phyloP scores from a whole-genome alignment of 2,113 vertebrate genomes.

The Bombycilla garrulus region DNA sequence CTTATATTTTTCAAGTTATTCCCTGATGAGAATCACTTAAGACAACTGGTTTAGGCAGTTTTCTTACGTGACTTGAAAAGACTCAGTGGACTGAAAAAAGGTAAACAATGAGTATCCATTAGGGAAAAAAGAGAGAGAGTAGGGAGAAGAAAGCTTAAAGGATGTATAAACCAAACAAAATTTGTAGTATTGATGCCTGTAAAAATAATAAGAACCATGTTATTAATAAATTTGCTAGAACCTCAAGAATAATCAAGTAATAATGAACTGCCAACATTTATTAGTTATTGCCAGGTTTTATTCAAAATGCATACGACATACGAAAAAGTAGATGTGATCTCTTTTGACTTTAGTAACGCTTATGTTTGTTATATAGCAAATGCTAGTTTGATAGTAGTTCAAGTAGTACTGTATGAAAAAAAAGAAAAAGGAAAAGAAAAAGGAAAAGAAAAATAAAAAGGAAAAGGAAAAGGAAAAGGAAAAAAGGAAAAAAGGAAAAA shows the following conservation, averaged over 20 bases:
- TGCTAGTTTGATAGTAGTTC: not conserved
- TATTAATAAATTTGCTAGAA: not conserved
- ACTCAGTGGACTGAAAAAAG: not conserved
- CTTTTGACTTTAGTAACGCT: not conserved
- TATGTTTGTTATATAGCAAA: not conserved
- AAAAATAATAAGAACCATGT: not conserved
- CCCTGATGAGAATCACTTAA: not conserved
- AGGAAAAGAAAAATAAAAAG: not conserved
- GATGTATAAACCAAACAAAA: not conserved
- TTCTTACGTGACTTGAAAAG: not conserved
- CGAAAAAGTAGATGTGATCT: not conserved
- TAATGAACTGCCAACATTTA: not conserved
- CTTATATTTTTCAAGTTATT: not conserved
- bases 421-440: not conserved
- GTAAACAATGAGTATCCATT: not conserved
- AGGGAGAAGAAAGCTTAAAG: not conserved
- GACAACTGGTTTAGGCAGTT: not conserved
- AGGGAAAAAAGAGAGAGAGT: fast-evolving
- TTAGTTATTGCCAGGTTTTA: not conserved
- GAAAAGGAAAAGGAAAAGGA: not conserved
- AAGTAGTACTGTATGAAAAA: not conserved
- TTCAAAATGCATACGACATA: not conserved
- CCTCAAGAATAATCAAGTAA: not conserved
- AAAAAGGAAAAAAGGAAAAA: not conserved
- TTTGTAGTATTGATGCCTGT: not conserved